phyloP scores from a whole-genome alignment of 1,140 invertebrate genomes.

The Drosophila subobscura region DNA sequence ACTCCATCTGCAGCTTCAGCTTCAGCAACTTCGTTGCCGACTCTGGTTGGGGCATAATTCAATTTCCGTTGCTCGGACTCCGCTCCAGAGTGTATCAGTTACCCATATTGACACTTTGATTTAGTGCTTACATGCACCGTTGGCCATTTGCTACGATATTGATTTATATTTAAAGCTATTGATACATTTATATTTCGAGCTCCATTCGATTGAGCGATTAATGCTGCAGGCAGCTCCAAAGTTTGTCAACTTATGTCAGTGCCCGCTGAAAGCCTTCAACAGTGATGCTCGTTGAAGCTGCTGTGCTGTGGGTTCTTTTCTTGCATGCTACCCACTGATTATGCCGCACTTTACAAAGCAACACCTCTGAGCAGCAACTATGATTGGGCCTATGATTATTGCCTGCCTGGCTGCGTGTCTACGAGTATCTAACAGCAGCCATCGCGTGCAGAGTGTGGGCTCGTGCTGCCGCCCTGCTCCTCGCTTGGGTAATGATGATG shows the following conservation, averaged over 20 bases:
- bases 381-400: slow-evolving; percentile 61
- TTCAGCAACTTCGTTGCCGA: slow-evolving; percentile 25
- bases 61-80: slow-evolving; percentile 62
- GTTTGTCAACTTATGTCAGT: slow-evolving; percentile 73
- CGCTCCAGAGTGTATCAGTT: slow-evolving; percentile 70
- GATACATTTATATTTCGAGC: slow-evolving; percentile 61
- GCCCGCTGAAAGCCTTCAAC: slow-evolving; percentile 66
- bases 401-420: slow-evolving; percentile 25
- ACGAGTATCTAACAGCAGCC: slow-evolving; percentile 48
- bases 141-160: slow-evolving; percentile 74
- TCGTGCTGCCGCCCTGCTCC: slow-evolving; percentile 57
- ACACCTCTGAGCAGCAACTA: slow-evolving; percentile 65
- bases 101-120: slow-evolving; percentile 78
- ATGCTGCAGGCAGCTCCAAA: slow-evolving; percentile 45
- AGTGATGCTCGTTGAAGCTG: not conserved
- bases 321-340: slow-evolving; percentile 58
- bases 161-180: slow-evolving; percentile 77
- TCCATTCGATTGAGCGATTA: slow-evolving; percentile 62
- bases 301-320: not conserved
- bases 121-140: slow-evolving; percentile 75
- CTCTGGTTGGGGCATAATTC: slow-evolving; percentile 65
- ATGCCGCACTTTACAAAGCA: slow-evolving; percentile 65
- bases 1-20: slow-evolving; percentile 1
- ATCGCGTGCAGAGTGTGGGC: slow-evolving; percentile 73
- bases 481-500: slow-evolving; percentile 70